A percentile compares a stretch with the other conserved stretches of the same genome.
These are phyloP conservation scores for Diabrotica balteata DNA, from an alignment of 2,888 invertebrate genomes.

Conservation along the genomic window DNA sequence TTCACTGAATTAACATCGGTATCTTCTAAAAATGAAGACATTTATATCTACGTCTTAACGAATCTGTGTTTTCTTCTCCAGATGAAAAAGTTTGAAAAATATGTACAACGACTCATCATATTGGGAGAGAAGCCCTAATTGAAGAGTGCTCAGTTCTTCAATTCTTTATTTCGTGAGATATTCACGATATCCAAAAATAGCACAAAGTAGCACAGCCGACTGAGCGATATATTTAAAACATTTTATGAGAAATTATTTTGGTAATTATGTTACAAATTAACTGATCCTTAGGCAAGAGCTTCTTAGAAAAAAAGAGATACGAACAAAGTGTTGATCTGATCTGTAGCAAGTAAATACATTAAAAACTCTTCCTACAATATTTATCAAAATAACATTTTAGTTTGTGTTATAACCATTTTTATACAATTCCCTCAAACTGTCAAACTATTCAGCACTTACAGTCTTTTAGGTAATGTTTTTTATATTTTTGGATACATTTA, in stretches of 20 bases:
- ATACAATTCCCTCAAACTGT: no score
- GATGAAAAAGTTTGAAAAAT: constrained; percentile 9
- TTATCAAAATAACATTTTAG: no score
- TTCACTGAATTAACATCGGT: background rate
- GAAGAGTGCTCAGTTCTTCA: constrained; percentile 29
- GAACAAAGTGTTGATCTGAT: no score
- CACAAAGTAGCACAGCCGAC: constrained; percentile 28
- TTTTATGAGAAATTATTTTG: constrained; percentile 5
- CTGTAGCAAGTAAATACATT: no score
- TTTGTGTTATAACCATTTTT: no score
- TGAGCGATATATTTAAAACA: constrained; percentile 25
- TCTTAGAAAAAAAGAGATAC: background rate
- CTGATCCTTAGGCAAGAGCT: background rate
- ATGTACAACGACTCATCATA: constrained; percentile 22
- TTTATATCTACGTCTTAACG: background rate
- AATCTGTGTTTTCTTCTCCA: constrained; percentile 5
- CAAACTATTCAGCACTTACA: no score
- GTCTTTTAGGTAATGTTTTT: no score
- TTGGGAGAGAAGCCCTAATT: constrained; percentile 14
- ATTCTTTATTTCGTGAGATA: constrained; percentile 9
- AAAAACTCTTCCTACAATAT: no score
- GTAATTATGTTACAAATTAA: background rate
- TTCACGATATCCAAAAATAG: constrained; percentile 23
- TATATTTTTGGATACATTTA: no score
- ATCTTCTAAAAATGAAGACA: background rate